Evolutionary conservation across 2,797 vertebrate genomes (phyloP).

Genomic region (Pangasius mekongensis): DNA sequence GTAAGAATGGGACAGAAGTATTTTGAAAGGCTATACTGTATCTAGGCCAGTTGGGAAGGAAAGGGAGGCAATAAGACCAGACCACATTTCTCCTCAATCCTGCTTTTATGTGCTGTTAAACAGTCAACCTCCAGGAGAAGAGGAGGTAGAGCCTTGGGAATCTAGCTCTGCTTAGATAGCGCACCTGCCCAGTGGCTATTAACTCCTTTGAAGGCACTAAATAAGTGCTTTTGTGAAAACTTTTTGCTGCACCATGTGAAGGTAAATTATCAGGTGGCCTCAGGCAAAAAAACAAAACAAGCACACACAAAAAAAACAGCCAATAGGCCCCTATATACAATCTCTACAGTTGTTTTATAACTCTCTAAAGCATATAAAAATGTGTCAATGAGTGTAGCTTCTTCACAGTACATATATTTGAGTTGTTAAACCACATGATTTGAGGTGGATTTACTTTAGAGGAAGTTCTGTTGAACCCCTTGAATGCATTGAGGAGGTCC

Average conservation of each 20-base stretch:
- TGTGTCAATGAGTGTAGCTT: conserved; percentile 8
- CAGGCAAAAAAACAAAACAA: conserved; percentile 8
- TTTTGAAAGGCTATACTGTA: conserved; percentile 11
- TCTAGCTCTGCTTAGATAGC: conserved; percentile 34
- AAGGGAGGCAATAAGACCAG: conserved; percentile 20
- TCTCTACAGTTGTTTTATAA: conserved; percentile 20
- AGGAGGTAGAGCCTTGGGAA: conserved; percentile 50
- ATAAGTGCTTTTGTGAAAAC: conserved; percentile 45
- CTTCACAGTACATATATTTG: conserved; percentile 18
- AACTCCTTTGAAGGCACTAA: conserved; percentile 45
- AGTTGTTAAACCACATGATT: conserved; percentile 32
- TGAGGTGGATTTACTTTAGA: conserved; percentile 40
- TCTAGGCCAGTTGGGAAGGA: neutral
- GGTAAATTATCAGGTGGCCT: conserved; percentile 39
- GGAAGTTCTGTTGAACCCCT: conserved; percentile 45
- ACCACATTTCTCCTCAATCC: conserved; percentile 48
- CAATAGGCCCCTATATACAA: conserved; percentile 11
- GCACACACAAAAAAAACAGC: neutral
- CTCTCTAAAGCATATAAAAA: conserved; percentile 26
- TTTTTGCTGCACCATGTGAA: conserved; percentile 27
- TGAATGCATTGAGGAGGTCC: conserved; percentile 75
- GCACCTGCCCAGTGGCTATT: conserved; percentile 52
- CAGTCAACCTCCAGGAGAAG: conserved; percentile 42
- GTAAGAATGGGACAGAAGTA: neutral
- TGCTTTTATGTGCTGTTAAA: conserved; percentile 67